A percentile compares a stretch with the other conserved stretches of the same genome.
Evolutionary conservation across 1,140 invertebrate genomes (phyloP).

Genomic region (Harlomillsia oculata): DNA sequence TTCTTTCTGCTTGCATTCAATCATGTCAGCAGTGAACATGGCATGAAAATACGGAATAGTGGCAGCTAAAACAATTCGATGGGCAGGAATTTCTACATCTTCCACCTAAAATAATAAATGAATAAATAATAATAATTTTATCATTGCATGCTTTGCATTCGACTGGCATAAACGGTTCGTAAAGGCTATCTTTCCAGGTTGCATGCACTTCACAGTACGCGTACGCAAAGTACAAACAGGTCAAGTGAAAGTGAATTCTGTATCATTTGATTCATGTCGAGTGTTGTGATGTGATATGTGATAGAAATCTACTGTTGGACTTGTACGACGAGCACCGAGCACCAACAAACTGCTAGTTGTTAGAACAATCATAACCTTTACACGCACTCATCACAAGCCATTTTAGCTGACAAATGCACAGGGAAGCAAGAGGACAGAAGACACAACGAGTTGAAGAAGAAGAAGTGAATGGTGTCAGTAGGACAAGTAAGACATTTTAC

Average conservation of each 20-base stretch:
- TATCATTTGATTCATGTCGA: too few relatives aligned
- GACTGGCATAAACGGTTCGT: neutral
- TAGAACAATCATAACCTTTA: too few relatives aligned
- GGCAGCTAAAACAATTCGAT: slow-evolving; percentile 73
- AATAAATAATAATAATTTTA: slow-evolving; percentile 15
- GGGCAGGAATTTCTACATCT: slow-evolving; percentile 67
- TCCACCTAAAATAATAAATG: slow-evolving; percentile 53
- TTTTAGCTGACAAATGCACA: too few relatives aligned
- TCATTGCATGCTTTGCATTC: slow-evolving; percentile 8
- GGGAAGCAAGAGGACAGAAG: too few relatives aligned
- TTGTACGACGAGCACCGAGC: too few relatives aligned
- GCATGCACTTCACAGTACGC: neutral
- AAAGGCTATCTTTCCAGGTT: neutral
- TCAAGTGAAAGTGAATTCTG: neutral
- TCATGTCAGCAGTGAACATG: slow-evolving; percentile 85
- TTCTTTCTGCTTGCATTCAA: slow-evolving; percentile 70
- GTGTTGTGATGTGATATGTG: too few relatives aligned
- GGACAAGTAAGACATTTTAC: too few relatives aligned
- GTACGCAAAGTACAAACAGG: neutral
- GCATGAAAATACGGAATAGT: slow-evolving; percentile 85
- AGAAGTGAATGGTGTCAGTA: too few relatives aligned
- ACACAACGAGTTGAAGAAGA: too few relatives aligned
- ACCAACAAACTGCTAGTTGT: too few relatives aligned
- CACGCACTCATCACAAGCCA: too few relatives aligned
- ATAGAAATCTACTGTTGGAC: too few relatives aligned